Evolutionary conservation across 2,113 vertebrate genomes (phyloP), one percentile per base, ranked within the genome.

Genomic region (Puntigrus tetrazona): DNA sequence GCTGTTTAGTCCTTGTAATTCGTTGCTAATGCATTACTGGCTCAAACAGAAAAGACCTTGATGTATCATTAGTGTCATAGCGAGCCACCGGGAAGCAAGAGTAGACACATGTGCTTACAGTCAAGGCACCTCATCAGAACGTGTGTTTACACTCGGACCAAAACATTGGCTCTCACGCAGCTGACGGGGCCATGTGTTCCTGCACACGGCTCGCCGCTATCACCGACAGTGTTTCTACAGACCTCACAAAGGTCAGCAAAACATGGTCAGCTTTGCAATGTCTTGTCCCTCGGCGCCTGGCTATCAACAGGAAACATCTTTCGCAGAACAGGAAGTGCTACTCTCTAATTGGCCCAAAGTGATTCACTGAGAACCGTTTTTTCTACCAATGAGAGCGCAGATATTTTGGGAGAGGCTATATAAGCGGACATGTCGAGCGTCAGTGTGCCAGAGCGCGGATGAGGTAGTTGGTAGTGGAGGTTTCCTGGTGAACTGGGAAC

Each of bases 221-320:
- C 72, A 91, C 91, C 89, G 89, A 91, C 90, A 8, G 31, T 84
- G 88, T 92, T 95, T 94, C 91, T 92, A 70, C 86, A 73, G 85
- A 88, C 86, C 88, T 88, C 89, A 34, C 85, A 8, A 86, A 92
- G 92, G 94, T 96, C 92, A 91, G 85, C 91, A 94, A 94, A 94
- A 95, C 92, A 91, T 90, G 89, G 87, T 89, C 80, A 91, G 87
- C 90, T 84, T 31, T 61, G 81, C 29, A 88, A 84, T 52, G 0
- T 82, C 78, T 88, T 86, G 90, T 92, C 90, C 91, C 89, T 78
- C 81, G 10, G 87, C 20, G 70, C 59, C 88, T 22, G 47, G 81
- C 94, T 96, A 97, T 97, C 97, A 87, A 94, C 96, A 97, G 97
- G 97, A 97, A 97, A 96, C 97, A 97, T 96, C 96, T 97, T 96